Conservation (phyloP, 2,888 invertebrate genomes). For the Rotaria sp. region DNA sequence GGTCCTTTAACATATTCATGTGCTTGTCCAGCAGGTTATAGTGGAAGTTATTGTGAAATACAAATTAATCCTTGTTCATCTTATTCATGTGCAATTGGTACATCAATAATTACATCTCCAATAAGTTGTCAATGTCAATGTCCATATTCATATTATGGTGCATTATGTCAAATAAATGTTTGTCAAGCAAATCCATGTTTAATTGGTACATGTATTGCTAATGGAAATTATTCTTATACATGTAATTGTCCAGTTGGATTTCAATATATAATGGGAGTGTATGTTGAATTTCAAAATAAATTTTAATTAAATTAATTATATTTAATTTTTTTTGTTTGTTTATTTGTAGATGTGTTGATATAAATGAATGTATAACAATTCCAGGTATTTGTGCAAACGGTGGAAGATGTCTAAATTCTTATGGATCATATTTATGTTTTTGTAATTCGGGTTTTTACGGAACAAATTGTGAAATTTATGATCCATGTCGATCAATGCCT, state of each 20-base stretch:
- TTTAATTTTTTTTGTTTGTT: neutral
- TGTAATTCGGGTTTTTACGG: conserved; percentile 39
- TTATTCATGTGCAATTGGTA: conserved; percentile 35
- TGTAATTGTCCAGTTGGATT: conserved; percentile 39
- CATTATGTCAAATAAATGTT: conserved; percentile 36
- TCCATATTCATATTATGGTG: conserved; percentile 36
- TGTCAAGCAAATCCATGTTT: conserved; percentile 67
- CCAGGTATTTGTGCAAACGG: conserved; percentile 37
- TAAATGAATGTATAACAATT: conserved; percentile 35
- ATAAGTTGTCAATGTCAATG: conserved; percentile 22
- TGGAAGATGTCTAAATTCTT: conserved; percentile 32
- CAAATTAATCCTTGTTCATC: conserved; percentile 37
- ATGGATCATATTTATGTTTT: conserved; percentile 29
- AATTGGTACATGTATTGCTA: conserved; percentile 55
- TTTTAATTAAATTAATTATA: neutral
- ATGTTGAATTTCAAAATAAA: neutral
- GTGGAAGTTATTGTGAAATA: conserved; percentile 39
- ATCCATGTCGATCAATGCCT: conserved; percentile 37
- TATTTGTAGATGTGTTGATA: conserved; percentile 13
- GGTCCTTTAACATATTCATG: conserved; percentile 17
- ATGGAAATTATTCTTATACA: neutral
- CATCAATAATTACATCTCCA: neutral
- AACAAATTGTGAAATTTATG: conserved; percentile 36
- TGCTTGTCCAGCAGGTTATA: conserved; percentile 37
- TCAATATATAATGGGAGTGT: conserved; percentile 6